phyloP scores from a whole-genome alignment of 2,888 invertebrate species.

The Gnatocerus cornutus region DNA sequence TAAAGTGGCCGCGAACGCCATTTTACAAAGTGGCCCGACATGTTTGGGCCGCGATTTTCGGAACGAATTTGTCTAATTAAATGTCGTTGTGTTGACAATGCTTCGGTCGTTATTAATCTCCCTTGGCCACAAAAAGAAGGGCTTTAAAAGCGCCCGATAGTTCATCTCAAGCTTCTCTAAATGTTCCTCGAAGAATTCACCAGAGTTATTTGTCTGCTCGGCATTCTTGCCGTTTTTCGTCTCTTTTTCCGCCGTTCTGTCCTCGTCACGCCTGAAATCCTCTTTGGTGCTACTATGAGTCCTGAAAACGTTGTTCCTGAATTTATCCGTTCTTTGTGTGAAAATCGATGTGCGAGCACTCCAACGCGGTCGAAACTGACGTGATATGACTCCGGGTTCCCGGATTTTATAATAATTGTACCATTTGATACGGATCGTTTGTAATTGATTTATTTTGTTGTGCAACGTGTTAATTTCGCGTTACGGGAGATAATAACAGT shows the following conservation, averaged over 20 bases:
- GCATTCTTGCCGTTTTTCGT: slow-evolving; percentile 23
- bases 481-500: slow-evolving; percentile 11
- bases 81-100: slow-evolving; percentile 25
- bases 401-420: slow-evolving; percentile 47
- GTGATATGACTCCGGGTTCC: slow-evolving; percentile 40
- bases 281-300: slow-evolving; percentile 46
- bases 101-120: slow-evolving; percentile 33
- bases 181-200: slow-evolving; percentile 34
- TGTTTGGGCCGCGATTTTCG: slow-evolving; percentile 8
- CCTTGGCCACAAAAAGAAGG: slow-evolving; percentile 6
- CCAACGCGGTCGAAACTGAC: slow-evolving; percentile 10
- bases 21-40: slow-evolving; percentile 21
- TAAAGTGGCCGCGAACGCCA: slow-evolving; percentile 7
- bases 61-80: slow-evolving; percentile 40
- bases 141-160: slow-evolving; percentile 22
- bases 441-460: slow-evolving; percentile 46
- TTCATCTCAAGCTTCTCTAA: slow-evolving; percentile 25
- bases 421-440: slow-evolving; percentile 11
- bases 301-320: slow-evolving; percentile 49
- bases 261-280: slow-evolving; percentile 35
- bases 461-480: slow-evolving; percentile 35
- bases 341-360: slow-evolving; percentile 43
- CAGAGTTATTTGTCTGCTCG: slow-evolving; percentile 32
- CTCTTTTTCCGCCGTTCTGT: slow-evolving; percentile 19
- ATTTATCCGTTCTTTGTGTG: slow-evolving; percentile 48